phyloP scores from a whole-genome alignment of 92 coral and sea anemone genomes.

The Zoanthus solanderi region DNA sequence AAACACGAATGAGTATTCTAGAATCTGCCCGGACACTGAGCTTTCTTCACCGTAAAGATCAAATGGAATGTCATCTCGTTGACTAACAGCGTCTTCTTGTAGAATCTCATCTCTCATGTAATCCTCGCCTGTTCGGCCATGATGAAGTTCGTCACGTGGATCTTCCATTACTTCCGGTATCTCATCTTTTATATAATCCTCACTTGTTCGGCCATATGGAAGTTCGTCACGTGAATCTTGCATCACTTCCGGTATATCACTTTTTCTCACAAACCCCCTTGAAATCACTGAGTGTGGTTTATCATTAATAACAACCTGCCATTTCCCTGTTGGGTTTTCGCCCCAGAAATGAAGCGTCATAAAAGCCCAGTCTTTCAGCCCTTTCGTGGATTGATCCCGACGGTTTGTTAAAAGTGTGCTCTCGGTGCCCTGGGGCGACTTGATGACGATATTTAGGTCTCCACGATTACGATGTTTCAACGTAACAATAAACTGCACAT shows the following conservation, averaged over 20 bases:
- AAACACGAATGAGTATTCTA: slow-evolving; percentile 16
- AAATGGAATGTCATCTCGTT: slow-evolving; percentile 24
- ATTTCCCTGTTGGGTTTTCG: slow-evolving; percentile 75
- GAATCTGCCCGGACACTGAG: neutral
- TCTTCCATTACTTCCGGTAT: slow-evolving; percentile 29
- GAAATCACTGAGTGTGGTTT: slow-evolving; percentile 36
- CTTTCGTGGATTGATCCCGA: slow-evolving; percentile 51
- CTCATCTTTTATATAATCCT: slow-evolving; percentile 74
- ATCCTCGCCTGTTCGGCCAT: slow-evolving; percentile 80
- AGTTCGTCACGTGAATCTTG: slow-evolving; percentile 62
- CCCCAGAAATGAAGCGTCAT: slow-evolving; percentile 81
- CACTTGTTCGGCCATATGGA: slow-evolving; percentile 68
- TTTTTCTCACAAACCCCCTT: slow-evolving; percentile 32
- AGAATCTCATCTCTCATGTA: slow-evolving; percentile 65
- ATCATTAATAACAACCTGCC: slow-evolving; percentile 69
- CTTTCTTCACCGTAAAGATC: neutral
- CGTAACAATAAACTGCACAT: slow-evolving; percentile 71
- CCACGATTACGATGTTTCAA: slow-evolving; percentile 78
- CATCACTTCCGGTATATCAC: slow-evolving; percentile 55
- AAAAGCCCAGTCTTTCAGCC: slow-evolving; percentile 78
- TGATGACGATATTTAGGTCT: slow-evolving; percentile 69
- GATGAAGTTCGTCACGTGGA: slow-evolving; percentile 60
- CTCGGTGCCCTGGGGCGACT: slow-evolving; percentile 78
- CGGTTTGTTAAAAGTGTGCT: slow-evolving; percentile 70
- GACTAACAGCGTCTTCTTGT: slow-evolving; percentile 11